A percentile compares a stretch with the other conserved stretches of the same genome.
phyloP scores from a whole-genome alignment of 2,113 vertebrate species.

The Ardeotis arabs region DNA sequence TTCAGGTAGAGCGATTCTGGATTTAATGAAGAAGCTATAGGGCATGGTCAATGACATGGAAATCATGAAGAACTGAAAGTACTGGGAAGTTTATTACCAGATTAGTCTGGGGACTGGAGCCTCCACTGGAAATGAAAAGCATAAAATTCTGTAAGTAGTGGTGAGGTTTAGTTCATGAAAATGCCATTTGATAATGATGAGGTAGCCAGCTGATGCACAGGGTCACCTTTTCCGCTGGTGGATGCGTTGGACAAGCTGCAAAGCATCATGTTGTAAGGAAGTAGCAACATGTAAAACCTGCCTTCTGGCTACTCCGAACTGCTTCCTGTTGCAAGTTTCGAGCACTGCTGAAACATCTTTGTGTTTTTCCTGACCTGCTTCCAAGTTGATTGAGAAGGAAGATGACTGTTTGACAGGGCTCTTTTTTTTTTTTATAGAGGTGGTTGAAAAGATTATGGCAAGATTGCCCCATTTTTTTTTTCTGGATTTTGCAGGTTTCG shows the following conservation, averaged over 20 bases:
- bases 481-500: not conserved
- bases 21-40: not conserved
- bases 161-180: not conserved
- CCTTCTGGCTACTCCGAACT: not conserved
- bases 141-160: not conserved
- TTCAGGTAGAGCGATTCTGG: not conserved
- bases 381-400: not conserved
- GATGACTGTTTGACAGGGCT: not conserved
- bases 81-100: not conserved
- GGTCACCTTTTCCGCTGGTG: not conserved
- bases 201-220: not conserved
- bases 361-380: not conserved
- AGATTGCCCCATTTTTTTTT: not conserved
- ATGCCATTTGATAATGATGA: not conserved
- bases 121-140: not conserved
- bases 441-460: not conserved
- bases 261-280: not conserved
- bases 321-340: not conserved
- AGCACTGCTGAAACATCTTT: not conserved
- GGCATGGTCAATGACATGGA: not conserved
- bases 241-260: rapidly evolving
- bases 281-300: not conserved
- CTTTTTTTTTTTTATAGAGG: not conserved
- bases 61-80: not conserved
- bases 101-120: not conserved